Evolutionary conservation across 2,113 vertebrate genomes (phyloP), one percentile per base, ranked within the genome.

Genomic region (Tachysurus fulvidraco): DNA sequence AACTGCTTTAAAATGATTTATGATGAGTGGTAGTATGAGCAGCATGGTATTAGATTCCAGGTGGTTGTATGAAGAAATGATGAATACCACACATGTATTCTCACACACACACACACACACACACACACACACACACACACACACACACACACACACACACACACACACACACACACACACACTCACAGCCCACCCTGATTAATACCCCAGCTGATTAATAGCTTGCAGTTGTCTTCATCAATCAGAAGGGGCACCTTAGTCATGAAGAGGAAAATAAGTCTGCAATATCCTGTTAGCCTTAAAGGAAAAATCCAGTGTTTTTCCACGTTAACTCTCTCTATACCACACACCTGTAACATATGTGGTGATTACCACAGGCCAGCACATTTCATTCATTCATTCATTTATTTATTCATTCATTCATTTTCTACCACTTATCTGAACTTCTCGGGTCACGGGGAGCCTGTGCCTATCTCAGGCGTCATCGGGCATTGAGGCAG

Each of bases 151-250:
- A 77, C 69, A 52, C n/a, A 76, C 50, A 67, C 25, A 64, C 13
- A 76, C n/a, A 78, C 83, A 69, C 50, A 7, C 67, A 77, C 69
- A 52, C n/a, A 76, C 50, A 67, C 25, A 64, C 13, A 76, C n/a
- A 78, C 83, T 13, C 83, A 59, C 36, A 16, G 30, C 41, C 30
- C 55, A 81, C 78, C 30, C 83, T 85, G 83, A 90, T 88, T 54
- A 86, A 83, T 85, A 85, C 67, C 28, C 82, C 57, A 50, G 74
- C 67, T 52, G 79, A 82, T 82, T 85, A 85, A 87, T 76, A 84
- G 80, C 77, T 57, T 88, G 81, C 52, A 87, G 79, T 87, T 85
- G 78, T 90, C 46, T 71, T 57, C 88, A 87, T 85, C 85, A 83
- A 50, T 86, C 83, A 79, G 83, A 83, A 82, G 71, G 52, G 81